Evolutionary conservation across 2,113 vertebrate genomes (phyloP).

Genomic region (Labeo rohita): DNA sequence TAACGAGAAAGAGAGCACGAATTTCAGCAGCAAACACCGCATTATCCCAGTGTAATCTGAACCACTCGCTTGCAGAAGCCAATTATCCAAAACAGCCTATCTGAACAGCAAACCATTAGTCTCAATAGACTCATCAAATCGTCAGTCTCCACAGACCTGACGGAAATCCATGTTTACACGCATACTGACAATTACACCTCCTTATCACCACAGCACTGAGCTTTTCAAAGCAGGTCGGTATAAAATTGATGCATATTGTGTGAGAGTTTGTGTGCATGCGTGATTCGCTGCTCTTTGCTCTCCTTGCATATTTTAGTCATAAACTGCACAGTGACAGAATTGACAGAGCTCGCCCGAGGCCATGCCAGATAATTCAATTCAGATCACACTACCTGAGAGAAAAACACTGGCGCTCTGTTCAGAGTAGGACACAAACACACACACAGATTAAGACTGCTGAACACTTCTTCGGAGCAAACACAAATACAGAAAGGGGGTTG

Average conservation of each 20-base stretch:
- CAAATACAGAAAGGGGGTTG: neutral
- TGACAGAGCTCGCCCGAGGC: neutral
- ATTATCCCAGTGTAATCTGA: conserved; percentile 46
- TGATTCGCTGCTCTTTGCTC: conserved; percentile 5
- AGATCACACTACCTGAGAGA: conserved; percentile 28
- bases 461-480: conserved; percentile 18
- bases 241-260: conserved; percentile 4
- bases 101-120: conserved; percentile 36
- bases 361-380: conserved; percentile 28
- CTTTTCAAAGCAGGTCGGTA: conserved; percentile 16
- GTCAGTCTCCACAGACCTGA: conserved; percentile 30
- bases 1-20: neutral
- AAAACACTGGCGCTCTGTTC: neutral
- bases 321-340: conserved; percentile 30
- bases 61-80: conserved; percentile 43
- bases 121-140: conserved; percentile 38
- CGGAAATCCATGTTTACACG: conserved; percentile 1
- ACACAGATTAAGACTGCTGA: neutral
- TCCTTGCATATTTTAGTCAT: conserved; percentile 12
- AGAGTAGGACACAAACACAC: neutral
- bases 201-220: conserved; percentile 31
- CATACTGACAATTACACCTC: conserved; percentile 15
- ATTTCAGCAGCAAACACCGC: conserved; percentile 7
- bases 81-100: conserved; percentile 53
- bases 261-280: neutral